Base-by-base conservation (phyloP, 2,888 invertebrate genomes). In the Drosophila aldrichi region DNA sequence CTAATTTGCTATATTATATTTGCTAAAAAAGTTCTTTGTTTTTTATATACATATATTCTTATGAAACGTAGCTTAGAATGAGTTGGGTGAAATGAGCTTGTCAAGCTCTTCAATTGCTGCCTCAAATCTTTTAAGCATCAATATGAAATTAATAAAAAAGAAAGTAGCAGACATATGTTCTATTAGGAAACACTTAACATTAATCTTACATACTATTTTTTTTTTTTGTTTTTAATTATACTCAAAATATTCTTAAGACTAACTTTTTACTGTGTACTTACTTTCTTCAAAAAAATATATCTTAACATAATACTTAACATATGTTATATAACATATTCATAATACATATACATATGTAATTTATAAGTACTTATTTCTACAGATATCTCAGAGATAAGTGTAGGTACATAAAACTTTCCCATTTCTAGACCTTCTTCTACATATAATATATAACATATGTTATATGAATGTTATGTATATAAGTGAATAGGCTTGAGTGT, bases 1-100 rank as follows among this genome's bases (percentile, higher is more conserved):
- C 77, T 84, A 79, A 84, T 89, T 88, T 88, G 77, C 81, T 77
- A 73, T 82, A 89, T 89, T 84, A 63, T 67, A 77, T 54, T 40
- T 22, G 25, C 7, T 25, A 20, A 54, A 40, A 54, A 54, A 54
- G 12, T 41, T 32, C 6, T 9, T 29, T 3, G 0, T 46, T 76
- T 79, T 65, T 43, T 20, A 29, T 29, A 29, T 20, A 29, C 9
- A 29, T 29, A 8, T 20, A 43, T 60, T 32, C 9, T 10, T 70
- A 74, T 79, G 69, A 59, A 62, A 56, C 57, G 44, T 41, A n/a
- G 25, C 16, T 25, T 29, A 14, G 20, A 2, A 12, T 59, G 52
- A 38, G 32, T 36, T 22, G 67, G 51, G 41, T 29, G 22, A 29
- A 58, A 48, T 38, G 38, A 32, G 46, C 14, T 60, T 61, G 61